Base-by-base conservation (phyloP, 2,113 vertebrate genomes). In the Trinectes maculatus region DNA sequence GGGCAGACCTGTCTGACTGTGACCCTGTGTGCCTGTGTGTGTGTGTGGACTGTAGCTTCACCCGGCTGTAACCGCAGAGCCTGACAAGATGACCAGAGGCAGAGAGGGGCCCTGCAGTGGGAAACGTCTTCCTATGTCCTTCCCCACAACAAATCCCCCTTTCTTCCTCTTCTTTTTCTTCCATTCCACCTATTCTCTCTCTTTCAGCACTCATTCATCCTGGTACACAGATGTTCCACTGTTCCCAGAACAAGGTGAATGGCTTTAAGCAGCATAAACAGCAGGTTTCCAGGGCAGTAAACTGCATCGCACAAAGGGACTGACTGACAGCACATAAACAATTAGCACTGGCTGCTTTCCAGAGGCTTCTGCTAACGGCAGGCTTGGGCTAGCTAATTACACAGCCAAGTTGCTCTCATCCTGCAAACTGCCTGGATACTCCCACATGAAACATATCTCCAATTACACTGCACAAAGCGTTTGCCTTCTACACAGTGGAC, bases 241-340 rank as follows among this genome's bases (percentile, higher is more conserved):
- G 88, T 91, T 82, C 71, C 60, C 53, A 15, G 37, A 54, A 56
- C 64, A 76, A 90, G 75, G 78, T 87, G 85, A 77, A 31, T 53
- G 34, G 69, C 56, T 74, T 49, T 62, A 61, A 76, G 74, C 24
- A 31, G 60, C 34, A 72, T 18, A 78, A 86, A 74, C 73, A 75
- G 69, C 70, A 59, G 74, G 34, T 85, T 86, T 90, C 81, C 79
- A 61, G 66, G 77, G 69, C 40, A 66, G 80, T 53, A 68, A 79
- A 78, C 43, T n/a, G 11, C 48, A 42, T 40, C 52, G 82, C 81
- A 79, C 80, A 84, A 82, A 82, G 58, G 59, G 51, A 28, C 65
- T 77, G 76, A 89, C 72, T 89, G 89, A 91, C 87, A 77, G 85
- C 85, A 82, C 63, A 79, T 78, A 90, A 91, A 91, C 87, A 90